phyloP scores from a whole-genome alignment of 2,797 vertebrate species.

The Onychomys arenicola region DNA sequence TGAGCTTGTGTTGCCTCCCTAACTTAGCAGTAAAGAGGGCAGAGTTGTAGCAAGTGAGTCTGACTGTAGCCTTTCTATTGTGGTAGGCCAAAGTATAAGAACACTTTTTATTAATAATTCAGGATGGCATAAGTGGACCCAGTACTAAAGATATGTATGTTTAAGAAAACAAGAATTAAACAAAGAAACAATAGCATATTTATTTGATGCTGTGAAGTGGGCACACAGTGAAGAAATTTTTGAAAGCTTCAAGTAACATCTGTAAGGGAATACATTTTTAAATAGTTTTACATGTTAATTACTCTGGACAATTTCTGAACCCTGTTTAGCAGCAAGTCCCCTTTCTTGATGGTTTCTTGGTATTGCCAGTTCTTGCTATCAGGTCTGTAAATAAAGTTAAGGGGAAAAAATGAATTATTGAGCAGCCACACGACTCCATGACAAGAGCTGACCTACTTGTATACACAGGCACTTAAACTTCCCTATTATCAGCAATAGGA shows the following conservation, averaged over 20 bases:
- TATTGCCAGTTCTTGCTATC: constrained; percentile 99
- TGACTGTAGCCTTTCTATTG: background rate
- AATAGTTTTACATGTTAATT: constrained; percentile 95
- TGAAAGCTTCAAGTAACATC: constrained; percentile 83
- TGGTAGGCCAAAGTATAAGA: background rate
- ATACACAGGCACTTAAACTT: background rate
- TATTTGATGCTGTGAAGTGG: constrained; percentile 79
- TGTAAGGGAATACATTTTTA: constrained; percentile 73
- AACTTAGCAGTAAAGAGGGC: background rate
- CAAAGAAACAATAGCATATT: constrained; percentile 76
- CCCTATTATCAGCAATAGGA: background rate
- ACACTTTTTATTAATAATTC: background rate
- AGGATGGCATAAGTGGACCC: background rate
- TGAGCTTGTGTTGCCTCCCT: background rate
- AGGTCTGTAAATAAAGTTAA: constrained; percentile 89
- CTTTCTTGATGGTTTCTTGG: constrained; percentile 99
- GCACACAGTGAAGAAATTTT: constrained; percentile 84
- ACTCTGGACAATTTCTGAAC: constrained; percentile 99
- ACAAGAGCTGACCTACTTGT: background rate
- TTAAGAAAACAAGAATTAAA: constrained; percentile 10
- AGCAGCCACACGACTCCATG: constrained; percentile 39
- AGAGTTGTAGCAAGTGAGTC: too few species aligned
- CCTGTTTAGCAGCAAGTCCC: constrained; percentile 97
- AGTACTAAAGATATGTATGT: background rate
- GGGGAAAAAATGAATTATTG: constrained; percentile 42